A percentile compares a stretch with the other conserved stretches of the same genome.
phyloP scores from a whole-genome alignment of 1,140 invertebrate genomes.

The Eumaeus atala region DNA sequence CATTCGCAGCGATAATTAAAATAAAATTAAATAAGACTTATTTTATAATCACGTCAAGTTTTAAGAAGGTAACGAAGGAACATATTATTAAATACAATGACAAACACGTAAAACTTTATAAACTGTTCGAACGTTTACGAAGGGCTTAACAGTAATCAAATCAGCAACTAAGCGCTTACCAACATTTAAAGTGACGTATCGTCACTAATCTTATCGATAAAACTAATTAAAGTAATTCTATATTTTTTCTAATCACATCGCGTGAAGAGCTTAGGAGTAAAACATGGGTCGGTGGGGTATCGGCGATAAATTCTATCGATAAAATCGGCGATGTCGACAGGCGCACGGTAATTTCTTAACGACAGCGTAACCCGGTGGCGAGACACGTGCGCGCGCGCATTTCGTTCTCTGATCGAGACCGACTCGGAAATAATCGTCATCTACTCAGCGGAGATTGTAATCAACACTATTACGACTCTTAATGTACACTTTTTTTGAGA shows the following conservation, averaged over 20 bases:
- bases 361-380: slow-evolving; percentile 70
- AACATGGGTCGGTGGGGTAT: slow-evolving; percentile 44
- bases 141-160: too few relatives aligned
- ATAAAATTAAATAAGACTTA: too few relatives aligned
- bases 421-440: slow-evolving; percentile 67
- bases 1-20: too few relatives aligned
- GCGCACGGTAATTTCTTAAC: slow-evolving; percentile 66
- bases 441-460: slow-evolving; percentile 70
- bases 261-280: slow-evolving; percentile 35
- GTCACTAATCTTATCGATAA: too few relatives aligned
- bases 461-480: slow-evolving; percentile 67
- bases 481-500: slow-evolving; percentile 62
- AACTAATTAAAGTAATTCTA: too few relatives aligned
- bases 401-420: slow-evolving; percentile 61
- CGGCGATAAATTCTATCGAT: slow-evolving; percentile 71
- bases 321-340: slow-evolving; percentile 64
- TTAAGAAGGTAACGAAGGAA: too few relatives aligned
- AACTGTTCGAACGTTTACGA: too few relatives aligned
- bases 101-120: too few relatives aligned
- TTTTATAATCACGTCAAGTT: too few relatives aligned
- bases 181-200: too few relatives aligned
- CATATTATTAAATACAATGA: too few relatives aligned
- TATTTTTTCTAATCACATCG: slow-evolving; percentile 28
- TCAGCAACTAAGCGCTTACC: too few relatives aligned
- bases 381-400: slow-evolving; percentile 67